These are phyloP conservation scores for Zingel zingel DNA, from an alignment of 2,113 vertebrate species.

Conservation along the genomic window DNA sequence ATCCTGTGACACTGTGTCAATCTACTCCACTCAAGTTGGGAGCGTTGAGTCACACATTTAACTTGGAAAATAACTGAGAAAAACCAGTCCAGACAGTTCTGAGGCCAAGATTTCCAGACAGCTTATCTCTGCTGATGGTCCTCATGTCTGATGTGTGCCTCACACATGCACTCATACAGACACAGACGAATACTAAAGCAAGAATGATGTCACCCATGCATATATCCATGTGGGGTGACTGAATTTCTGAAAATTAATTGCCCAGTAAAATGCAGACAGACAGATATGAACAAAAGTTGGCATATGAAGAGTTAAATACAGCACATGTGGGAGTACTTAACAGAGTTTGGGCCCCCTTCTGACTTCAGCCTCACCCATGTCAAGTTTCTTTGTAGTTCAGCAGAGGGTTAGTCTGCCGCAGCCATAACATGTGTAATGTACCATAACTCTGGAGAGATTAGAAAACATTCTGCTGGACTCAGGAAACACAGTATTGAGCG, in stretches of 20 bases:
- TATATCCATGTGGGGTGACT: background rate
- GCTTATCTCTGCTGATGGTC: constrained; percentile 34
- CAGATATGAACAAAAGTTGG: constrained; percentile 11
- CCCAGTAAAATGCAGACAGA: constrained; percentile 27
- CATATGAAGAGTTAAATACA: constrained; percentile 7
- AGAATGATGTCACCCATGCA: constrained; percentile 8
- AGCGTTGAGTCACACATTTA: background rate
- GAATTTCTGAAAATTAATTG: constrained; percentile 31
- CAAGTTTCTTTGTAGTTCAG: constrained; percentile 59
- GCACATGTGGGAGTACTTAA: constrained; percentile 64
- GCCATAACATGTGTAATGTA: constrained; percentile 72
- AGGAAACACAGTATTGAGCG: constrained; percentile 19
- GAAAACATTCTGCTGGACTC: constrained; percentile 36
- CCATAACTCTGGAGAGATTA: constrained; percentile 53
- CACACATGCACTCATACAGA: background rate
- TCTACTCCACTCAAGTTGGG: background rate
- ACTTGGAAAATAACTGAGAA: background rate
- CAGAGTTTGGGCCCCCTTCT: constrained; percentile 22
- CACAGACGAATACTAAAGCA: constrained; percentile 3
- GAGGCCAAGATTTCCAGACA: constrained; percentile 14
- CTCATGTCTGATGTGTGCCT: constrained; percentile 3
- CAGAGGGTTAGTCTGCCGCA: constrained; percentile 46
- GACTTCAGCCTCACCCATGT: constrained; percentile 53
- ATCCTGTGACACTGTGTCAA: background rate
- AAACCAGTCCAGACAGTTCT: constrained; percentile 26